Evolutionary conservation across 2,888 invertebrate species (phyloP), one percentile per base, ranked within the genome.

Genomic region (Tuta absoluta): DNA sequence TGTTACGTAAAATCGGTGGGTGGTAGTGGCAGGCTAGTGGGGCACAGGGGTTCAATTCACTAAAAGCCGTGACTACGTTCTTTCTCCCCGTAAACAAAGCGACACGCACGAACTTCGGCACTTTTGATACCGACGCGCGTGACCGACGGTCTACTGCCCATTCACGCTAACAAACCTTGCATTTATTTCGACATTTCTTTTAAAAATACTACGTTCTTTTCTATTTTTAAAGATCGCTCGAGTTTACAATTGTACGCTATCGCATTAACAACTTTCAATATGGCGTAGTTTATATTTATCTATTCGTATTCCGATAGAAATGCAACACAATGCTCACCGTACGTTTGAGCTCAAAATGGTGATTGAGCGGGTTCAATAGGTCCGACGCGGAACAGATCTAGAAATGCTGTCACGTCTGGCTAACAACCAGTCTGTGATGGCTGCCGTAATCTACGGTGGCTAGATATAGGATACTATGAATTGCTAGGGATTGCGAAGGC

Each of bases 81-180:
- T 63, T 63, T 51, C 51, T 49, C 17, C 38, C 14, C 63, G 63
- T 59, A 63, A 49, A 61, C 63, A 63, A 62, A 56, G 24, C 65
- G 62, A 62, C 65, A 65, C 65, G 65, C 62, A 62, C 65, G 62
- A 48, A 19, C 38, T 45, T 33, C 21, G n/a, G 17, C 51, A 62
- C 48, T 58, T 61, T 62, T 24, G 62, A 65, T 23, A 58, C 48
- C 57, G 38, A 19, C 49, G 65, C 49, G 65, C 65, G 65, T 62
- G 62, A 62, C 63, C 24, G 56, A 24, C 28, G 24, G 56, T 14
- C 49, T 33, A 33, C 49, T 61, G 61, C 48, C 48, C n/a, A 60
- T 45, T 60, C 38, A 58, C 45, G 23, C 24, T n/a, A 33, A 24
- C 41, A 12, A 41, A 60, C 17, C n/a, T 24, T 24, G 41, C 45